Evolutionary conservation across 1,140 invertebrate genomes (phyloP), one percentile per base, ranked within the genome.

Genomic region (Papilio helenus): DNA sequence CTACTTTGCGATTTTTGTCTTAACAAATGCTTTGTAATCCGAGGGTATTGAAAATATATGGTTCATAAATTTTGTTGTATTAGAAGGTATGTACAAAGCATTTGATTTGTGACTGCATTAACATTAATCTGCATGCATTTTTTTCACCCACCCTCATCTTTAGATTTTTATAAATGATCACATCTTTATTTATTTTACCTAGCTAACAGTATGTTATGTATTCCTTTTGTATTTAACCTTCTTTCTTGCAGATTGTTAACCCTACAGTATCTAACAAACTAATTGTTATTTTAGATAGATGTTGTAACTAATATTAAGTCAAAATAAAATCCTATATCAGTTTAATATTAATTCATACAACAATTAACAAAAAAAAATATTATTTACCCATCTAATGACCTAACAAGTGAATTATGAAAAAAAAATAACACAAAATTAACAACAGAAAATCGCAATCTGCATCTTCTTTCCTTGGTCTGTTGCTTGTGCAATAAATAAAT

Each of bases 1-100:
- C 89, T 86, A 90, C 81, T 83, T 93, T 94, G 92, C 92, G 91
- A 93, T 94, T 94, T 92, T 92, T 89, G 79, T 58, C n/a, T 44
- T 83, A 79, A 82, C 79, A 83, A 82, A 86, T 81, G 77, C 80
- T 85, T 84, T 76, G 18, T 72, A 39, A 42, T 29, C 26, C 18
- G 5, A 68, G 5, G 10, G 12, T 16, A 68, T 68, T 14, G 10
- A 29, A 68, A 29, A 68, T 1, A 68, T n/a, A 3, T 7, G 18
- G 23, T 4, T 26, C 20, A 26, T 10, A 26, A 26, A 34, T 29
- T 68, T 23, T 16, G 18, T 74, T 65, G 39, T 77, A 5, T 18
- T 26, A 14, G 42, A 76, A 55, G 42, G 16, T 76, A 76, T 55
- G 26, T n/a, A 29, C 72, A 77, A 77, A 77, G 55, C 20, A 65